Evolutionary conservation across 1,140 invertebrate genomes (phyloP).

Genomic region (Cotesia vestalis): DNA sequence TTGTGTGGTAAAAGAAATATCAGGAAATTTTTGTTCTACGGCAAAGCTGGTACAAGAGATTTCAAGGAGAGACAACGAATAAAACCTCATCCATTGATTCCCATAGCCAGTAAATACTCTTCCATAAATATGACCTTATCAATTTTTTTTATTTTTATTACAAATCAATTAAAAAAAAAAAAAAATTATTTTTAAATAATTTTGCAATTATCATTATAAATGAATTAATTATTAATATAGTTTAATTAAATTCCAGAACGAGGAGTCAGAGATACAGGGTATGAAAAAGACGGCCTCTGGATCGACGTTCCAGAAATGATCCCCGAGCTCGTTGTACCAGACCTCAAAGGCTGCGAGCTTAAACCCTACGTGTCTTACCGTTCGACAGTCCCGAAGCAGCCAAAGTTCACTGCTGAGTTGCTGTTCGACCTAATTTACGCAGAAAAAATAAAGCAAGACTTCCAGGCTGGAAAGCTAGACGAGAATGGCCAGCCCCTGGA

Average conservation of each 20-base stretch:
- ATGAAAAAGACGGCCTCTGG: conserved; percentile 67
- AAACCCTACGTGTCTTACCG: conserved; percentile 95
- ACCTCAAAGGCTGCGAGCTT: conserved; percentile 78
- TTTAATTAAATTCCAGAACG: conserved; percentile 64
- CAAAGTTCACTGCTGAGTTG: conserved; percentile 84
- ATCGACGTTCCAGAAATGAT: conserved; percentile 85
- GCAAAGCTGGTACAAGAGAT: conserved; percentile 75
- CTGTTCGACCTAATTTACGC: conserved; percentile 87
- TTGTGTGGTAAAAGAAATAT: conserved; percentile 80
- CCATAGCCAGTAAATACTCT: conserved; percentile 68
- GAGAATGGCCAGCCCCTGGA: conserved; percentile 74
- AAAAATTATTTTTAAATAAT: too few relatives aligned
- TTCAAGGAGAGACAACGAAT: conserved; percentile 71
- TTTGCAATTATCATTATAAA: too few relatives aligned
- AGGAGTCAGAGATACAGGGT: conserved; percentile 73
- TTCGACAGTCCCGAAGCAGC: conserved; percentile 76
- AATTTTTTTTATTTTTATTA: background rate
- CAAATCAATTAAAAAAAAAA: too few relatives aligned
- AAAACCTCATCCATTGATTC: conserved; percentile 70
- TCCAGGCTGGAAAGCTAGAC: conserved; percentile 75
- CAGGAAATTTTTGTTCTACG: conserved; percentile 76
- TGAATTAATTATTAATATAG: background rate
- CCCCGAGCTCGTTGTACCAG: conserved; percentile 91
- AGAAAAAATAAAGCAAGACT: conserved; percentile 82
- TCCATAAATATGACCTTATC: background rate